Conservation (phyloP, 2,797 vertebrate species). For the Catostomus latipinnis region DNA sequence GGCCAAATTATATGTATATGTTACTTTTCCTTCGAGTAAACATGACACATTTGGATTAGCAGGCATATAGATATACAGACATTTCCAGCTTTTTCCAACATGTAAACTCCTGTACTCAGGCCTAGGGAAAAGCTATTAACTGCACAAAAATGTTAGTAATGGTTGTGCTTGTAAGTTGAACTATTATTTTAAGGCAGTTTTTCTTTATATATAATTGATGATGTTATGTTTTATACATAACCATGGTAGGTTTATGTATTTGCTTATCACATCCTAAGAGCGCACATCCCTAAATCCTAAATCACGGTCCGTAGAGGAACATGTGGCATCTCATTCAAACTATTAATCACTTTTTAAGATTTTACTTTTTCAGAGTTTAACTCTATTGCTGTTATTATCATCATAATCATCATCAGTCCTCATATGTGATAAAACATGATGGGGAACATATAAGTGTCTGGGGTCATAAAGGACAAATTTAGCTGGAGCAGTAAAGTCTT, state of each 20-base stretch:
- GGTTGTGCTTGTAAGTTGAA: not conserved
- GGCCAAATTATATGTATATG: slow-evolving; percentile 64
- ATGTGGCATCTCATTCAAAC: slow-evolving; percentile 35
- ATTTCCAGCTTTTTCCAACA: slow-evolving; percentile 65
- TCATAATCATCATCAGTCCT: slow-evolving; percentile 74
- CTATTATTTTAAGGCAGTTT: slow-evolving; percentile 13
- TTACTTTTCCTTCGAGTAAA: slow-evolving; percentile 61
- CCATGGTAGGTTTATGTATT: not conserved
- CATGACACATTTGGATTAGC: slow-evolving; percentile 70
- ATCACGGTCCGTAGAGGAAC: not conserved
- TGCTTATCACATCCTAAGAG: not conserved
- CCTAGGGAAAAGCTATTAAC: slow-evolving; percentile 60
- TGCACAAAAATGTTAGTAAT: slow-evolving; percentile 41
- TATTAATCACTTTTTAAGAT: slow-evolving; percentile 1
- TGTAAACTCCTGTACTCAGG: slow-evolving; percentile 56
- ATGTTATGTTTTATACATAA: slow-evolving; percentile 14
- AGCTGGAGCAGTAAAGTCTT: slow-evolving; percentile 66
- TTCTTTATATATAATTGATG: slow-evolving; percentile 22
- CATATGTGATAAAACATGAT: slow-evolving; percentile 72
- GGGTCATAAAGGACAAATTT: slow-evolving; percentile 66
- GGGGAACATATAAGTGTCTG: slow-evolving; percentile 65
- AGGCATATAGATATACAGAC: slow-evolving; percentile 64
- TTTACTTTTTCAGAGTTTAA: slow-evolving; percentile 65
- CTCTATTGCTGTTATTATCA: slow-evolving; percentile 75
- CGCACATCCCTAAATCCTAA: not conserved